Percentiles rank a stretch among this genome's conserved stretches.
Conservation (phyloP, 2,888 invertebrate species). For the Orthosia gothica region DNA sequence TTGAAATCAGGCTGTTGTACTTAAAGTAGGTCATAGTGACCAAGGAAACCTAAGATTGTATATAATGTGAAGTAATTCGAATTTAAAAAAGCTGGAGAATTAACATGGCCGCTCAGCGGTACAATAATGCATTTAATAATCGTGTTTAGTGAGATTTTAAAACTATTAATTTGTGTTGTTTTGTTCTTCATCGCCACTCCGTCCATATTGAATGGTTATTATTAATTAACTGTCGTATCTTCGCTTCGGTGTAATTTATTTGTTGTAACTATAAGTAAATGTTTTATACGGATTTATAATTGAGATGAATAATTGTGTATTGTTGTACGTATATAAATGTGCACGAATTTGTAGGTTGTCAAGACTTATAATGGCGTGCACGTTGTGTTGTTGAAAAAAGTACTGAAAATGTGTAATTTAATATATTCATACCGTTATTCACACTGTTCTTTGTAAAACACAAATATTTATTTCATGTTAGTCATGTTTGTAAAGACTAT, state of each 20-base stretch:
- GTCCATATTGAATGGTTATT: constrained; percentile 73
- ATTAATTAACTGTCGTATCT: constrained; percentile 59
- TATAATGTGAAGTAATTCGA: constrained; percentile 45
- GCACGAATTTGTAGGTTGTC: background rate
- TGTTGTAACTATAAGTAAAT: constrained; percentile 58
- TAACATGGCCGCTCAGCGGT: constrained; percentile 68
- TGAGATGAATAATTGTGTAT: constrained; percentile 26
- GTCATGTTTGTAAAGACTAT: constrained; percentile 23
- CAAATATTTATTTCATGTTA: constrained; percentile 25
- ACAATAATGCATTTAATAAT: constrained; percentile 84
- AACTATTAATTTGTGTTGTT: constrained; percentile 67
- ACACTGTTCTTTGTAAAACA: constrained; percentile 14
- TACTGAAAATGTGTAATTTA: constrained; percentile 44
- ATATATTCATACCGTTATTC: constrained; percentile 21
- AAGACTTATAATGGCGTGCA: background rate
- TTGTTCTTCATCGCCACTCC: constrained; percentile 76
- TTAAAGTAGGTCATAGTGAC: constrained; percentile 43
- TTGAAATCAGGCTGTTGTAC: constrained; percentile 37
- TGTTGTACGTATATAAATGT: constrained; percentile 4
- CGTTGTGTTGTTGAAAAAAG: constrained; percentile 30
- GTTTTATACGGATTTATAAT: constrained; percentile 15
- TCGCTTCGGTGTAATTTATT: constrained; percentile 65
- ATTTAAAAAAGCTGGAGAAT: constrained; percentile 57
- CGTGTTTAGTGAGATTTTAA: constrained; percentile 79
- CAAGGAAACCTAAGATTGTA: constrained; percentile 51